Evolutionary conservation across 2,113 vertebrate genomes (phyloP), one percentile per base, ranked within the genome.

Genomic region (Apistogramma diplotaenia): DNA sequence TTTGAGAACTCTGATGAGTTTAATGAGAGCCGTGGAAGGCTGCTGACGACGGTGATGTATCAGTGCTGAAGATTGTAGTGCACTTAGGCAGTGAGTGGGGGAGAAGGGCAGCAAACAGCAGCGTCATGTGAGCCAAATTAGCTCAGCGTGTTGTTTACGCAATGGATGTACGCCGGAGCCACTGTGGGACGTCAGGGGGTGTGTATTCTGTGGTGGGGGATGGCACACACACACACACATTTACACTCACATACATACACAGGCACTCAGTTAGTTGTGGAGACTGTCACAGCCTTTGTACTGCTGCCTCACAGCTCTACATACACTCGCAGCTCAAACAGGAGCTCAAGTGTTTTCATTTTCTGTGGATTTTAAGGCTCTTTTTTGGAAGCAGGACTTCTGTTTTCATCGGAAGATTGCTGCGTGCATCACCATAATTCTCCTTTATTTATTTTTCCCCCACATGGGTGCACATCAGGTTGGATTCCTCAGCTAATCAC

Each of bases 51-150:
- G 29, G 75, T 46, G 54, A 56, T 55, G 79, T 40, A 79, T 80
- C 83, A 71, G 23, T 31, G 81, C 76, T 67, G 82, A 29, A 61
- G 84, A 82, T 53, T 59, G 86, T 31, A n/a, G 71, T 65, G 40
- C 79, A 71, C 35, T 78, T 58, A 79, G 73, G 73, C 43, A 71
- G 21, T 3, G 15, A 31, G 49, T 23, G 49, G 7, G 65, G 79
- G 74, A 49, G 74, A 19, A 21, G 61, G 83, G 75, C 49, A 79
- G 80, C 31, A 73, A 16, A 13, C 29, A 27, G 78, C 73, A 19
- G 82, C 16, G 58, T 93, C 92, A 93, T 92, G 92, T 91, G 92
- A 93, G 91, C 81, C 82, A 89, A 90, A 92, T 93, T 91, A 94
- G 89, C 89, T 88, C 90, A 84, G 87, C 84, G 82, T 87, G 85